These are phyloP conservation scores for Petromus typicus DNA, from an alignment of 2,113 vertebrate genomes.

Conservation along the genomic window DNA sequence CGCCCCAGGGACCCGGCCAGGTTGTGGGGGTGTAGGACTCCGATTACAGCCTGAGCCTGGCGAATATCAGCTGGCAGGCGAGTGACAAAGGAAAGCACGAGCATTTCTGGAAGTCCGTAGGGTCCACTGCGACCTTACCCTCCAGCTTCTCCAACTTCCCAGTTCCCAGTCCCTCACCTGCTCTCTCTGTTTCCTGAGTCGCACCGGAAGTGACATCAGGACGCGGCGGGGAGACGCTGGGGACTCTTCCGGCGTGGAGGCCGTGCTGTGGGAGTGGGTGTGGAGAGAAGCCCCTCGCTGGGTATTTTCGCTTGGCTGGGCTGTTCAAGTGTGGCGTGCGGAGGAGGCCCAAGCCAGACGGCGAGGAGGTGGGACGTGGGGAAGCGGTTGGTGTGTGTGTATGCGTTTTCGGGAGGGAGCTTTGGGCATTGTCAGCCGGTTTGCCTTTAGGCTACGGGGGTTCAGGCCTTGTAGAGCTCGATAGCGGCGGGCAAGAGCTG, in stretches of 20 bases:
- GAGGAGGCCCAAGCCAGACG: background rate
- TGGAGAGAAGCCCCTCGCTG: background rate
- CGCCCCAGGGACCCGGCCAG: accelerated
- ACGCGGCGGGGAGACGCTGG: background rate
- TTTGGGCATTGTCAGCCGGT: background rate
- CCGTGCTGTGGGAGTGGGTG: background rate
- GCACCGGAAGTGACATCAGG: conserved; percentile 71
- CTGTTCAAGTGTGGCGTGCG: accelerated
- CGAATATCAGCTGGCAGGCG: accelerated
- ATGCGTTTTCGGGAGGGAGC: conserved; percentile 26
- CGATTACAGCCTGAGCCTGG: background rate
- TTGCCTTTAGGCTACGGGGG: background rate
- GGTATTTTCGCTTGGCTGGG: accelerated
- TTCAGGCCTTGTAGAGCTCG: conserved; percentile 25
- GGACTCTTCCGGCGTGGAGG: conserved; percentile 48
- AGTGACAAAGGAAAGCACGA: accelerated
- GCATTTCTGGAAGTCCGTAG: background rate
- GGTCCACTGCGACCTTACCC: accelerated
- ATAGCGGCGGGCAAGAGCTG: background rate
- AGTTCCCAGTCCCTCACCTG: background rate
- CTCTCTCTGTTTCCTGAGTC: background rate
- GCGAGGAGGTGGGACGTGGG: conserved; percentile 49
- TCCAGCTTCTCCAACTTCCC: background rate
- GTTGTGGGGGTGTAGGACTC: background rate
- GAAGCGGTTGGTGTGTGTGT: background rate